These are phyloP conservation scores for Diglossa brunneiventris DNA, from an alignment of 2,113 vertebrate genomes.

Conservation along the genomic window DNA sequence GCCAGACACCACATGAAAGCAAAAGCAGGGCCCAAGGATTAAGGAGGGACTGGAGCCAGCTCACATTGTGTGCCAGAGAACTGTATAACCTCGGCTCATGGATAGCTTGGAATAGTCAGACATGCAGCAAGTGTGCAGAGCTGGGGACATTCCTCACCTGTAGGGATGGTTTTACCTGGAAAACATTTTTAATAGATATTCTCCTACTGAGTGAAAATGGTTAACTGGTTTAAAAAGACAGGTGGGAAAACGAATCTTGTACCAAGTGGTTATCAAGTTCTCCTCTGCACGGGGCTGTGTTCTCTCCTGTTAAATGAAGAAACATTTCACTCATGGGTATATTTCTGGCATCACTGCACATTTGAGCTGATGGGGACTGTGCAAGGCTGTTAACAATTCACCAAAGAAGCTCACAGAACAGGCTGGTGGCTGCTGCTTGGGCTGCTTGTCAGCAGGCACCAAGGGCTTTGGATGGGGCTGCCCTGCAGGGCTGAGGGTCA, in stretches of 20 bases:
- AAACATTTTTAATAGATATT: background rate
- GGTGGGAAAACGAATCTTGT: background rate
- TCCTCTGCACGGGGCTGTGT: background rate
- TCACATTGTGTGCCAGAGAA: background rate
- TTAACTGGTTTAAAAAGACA: background rate
- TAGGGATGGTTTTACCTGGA: background rate
- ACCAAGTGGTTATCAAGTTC: background rate
- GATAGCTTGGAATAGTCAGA: background rate
- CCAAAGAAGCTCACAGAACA: background rate
- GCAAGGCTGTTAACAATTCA: background rate
- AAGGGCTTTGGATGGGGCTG: background rate
- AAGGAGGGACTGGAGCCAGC: background rate
- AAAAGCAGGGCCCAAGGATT: background rate
- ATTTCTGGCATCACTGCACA: background rate
- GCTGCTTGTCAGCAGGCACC: background rate
- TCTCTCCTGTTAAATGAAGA: background rate
- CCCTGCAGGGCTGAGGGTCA: background rate
- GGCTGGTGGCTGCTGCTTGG: background rate
- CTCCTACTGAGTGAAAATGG: background rate
- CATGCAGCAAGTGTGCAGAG: background rate
- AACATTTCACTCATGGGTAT: background rate
- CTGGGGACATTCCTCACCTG: accelerated
- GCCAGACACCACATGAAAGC: background rate
- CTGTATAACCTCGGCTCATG: background rate
- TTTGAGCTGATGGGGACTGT: background rate